Evolutionary conservation across 2,113 vertebrate genomes (phyloP).

Genomic region (Scomber japonicus): DNA sequence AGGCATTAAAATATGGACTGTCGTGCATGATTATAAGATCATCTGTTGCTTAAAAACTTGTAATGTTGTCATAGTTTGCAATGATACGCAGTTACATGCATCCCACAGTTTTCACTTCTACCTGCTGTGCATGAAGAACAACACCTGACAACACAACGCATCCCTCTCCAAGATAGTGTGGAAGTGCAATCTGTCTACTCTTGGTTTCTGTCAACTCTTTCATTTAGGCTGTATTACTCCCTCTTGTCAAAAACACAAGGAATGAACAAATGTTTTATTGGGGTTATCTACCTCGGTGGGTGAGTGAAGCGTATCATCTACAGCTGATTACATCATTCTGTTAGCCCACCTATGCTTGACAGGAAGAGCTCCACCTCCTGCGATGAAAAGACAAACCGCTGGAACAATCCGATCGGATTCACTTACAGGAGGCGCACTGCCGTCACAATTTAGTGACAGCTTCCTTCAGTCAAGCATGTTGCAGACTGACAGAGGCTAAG

Average conservation of each 20-base stretch:
- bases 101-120: conserved; percentile 6
- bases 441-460: conserved; percentile 43
- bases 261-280: conserved; percentile 46
- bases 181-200: conserved; percentile 17
- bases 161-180: conserved; percentile 18
- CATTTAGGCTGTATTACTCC: conserved; percentile 43
- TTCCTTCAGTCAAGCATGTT: conserved; percentile 46
- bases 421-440: conserved; percentile 13
- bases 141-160: conserved; percentile 24
- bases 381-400: conserved; percentile 40
- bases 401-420: conserved; percentile 53
- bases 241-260: conserved; percentile 36
- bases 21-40: neutral
- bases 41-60: neutral
- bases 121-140: conserved; percentile 19
- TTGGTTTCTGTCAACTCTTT: conserved; percentile 39
- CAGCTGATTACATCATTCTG: conserved; percentile 63
- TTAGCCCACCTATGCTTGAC: conserved; percentile 48
- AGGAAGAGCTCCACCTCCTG: conserved; percentile 53
- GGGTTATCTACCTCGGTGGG: conserved; percentile 35
- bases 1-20: neutral
- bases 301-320: conserved; percentile 30
- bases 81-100: neutral
- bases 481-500: conserved; percentile 32
- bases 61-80: neutral